Evolutionary conservation across 2,888 invertebrate species (phyloP).

Genomic region (Ecliptopera silaceata): DNA sequence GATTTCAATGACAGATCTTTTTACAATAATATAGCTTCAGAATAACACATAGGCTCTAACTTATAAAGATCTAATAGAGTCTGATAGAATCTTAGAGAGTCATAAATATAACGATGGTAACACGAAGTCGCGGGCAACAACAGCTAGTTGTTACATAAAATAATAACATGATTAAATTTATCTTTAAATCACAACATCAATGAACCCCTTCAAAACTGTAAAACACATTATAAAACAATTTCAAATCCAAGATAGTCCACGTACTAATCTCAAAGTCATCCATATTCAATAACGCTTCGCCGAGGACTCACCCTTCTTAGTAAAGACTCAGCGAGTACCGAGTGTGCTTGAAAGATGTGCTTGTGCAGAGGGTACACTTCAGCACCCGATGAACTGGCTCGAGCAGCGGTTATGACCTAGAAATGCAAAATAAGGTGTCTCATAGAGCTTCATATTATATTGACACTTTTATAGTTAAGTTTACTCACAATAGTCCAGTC

Average conservation of each 20-base stretch:
- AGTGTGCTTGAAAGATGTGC: not conserved
- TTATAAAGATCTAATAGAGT: too few relatives aligned
- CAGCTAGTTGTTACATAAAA: too few relatives aligned
- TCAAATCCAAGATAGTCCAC: conserved; percentile 16
- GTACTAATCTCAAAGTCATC: conserved; percentile 12
- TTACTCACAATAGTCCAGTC: not conserved
- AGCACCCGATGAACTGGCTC: not conserved
- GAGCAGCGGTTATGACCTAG: not conserved
- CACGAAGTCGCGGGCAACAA: too few relatives aligned
- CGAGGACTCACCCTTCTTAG: not conserved
- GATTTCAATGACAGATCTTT: too few relatives aligned
- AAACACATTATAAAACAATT: not conserved
- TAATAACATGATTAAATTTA: too few relatives aligned
- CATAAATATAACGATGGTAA: too few relatives aligned
- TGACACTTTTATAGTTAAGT: too few relatives aligned
- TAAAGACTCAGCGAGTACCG: not conserved
- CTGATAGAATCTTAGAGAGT: too few relatives aligned
- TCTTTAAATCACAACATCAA: not conserved
- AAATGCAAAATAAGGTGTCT: not conserved
- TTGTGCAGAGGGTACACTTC: not conserved
- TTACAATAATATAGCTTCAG: too few relatives aligned
- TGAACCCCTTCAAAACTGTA: not conserved
- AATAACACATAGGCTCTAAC: too few relatives aligned
- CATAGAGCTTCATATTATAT: not conserved
- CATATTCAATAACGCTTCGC: conserved; percentile 9